Evolutionary conservation across 2,113 vertebrate species (phyloP), one percentile per base, ranked within the genome.

Genomic region (Coryphaenoides rupestris): DNA sequence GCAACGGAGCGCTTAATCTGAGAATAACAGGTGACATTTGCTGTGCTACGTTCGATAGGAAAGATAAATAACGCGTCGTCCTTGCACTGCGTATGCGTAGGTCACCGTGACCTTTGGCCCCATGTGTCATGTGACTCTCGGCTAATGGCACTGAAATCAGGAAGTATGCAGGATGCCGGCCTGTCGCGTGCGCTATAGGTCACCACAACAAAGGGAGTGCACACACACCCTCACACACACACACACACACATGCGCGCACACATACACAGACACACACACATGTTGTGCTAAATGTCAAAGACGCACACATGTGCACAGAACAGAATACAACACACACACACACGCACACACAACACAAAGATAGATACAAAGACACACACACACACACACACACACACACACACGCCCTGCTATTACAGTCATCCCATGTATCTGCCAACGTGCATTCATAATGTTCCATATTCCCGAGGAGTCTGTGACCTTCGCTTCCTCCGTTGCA

Each of bases 371-470:
- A n/a, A n/a, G n/a, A n/a, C n/a, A n/a, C n/a, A 49, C 12, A 53
- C 65, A 58, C 67, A 66, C 62, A 74, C 23, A 6, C 9, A 5
- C n/a, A n/a, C n/a, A n/a, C n/a, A n/a, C n/a, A n/a, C n/a, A n/a
- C n/a, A n/a, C n/a, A n/a, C n/a, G n/a, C n/a, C n/a, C n/a, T n/a
- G n/a, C 68, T 77, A 70, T 69, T 15, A 0, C 55, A 68, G 59
- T 66, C 71, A 23, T 61, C 62, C 56, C 61, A 22, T 77, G 57
- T 56, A 79, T 50, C 67, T 72, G 75, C 72, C 83, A 83, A n/a
- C 56, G 28, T 0, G 0, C 58, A 21, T 72, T 55, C 45, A 33
- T 47, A 55, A 21, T 55, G 53, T 66, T 58, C 24, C 60, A 21
- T 58, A 50, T 26, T 17, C 73, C 61, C 26, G 7, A 22, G 52